Conservation (phyloP, 2,888 invertebrate genomes). For the Nezara viridula region DNA sequence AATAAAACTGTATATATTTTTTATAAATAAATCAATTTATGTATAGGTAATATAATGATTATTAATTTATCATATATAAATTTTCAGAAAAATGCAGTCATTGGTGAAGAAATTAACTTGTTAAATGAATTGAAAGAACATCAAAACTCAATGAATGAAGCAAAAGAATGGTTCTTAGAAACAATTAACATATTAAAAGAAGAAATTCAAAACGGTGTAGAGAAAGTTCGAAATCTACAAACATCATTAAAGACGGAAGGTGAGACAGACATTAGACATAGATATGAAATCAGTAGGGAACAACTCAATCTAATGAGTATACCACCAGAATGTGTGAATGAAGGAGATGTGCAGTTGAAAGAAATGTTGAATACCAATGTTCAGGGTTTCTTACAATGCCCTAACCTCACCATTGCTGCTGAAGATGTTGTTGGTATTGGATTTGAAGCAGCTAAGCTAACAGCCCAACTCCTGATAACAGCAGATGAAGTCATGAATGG, state of each 20-base stretch:
- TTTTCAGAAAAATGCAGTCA: neutral
- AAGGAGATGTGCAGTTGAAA: neutral
- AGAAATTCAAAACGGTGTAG: neutral
- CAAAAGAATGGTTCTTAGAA: slow-evolving; percentile 22
- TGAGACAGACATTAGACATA: neutral
- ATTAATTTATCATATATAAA: too few species aligned
- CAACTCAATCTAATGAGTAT: slow-evolving; percentile 32
- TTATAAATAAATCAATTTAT: too few species aligned
- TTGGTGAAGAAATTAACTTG: neutral
- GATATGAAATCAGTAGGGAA: slow-evolving; percentile 4
- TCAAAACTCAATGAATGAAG: neutral
- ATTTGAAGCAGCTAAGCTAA: slow-evolving; percentile 2
- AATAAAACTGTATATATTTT: neutral
- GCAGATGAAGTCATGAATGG: slow-evolving; percentile 50
- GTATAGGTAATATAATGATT: too few species aligned
- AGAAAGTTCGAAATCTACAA: neutral
- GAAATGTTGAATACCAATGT: neutral
- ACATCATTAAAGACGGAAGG: neutral
- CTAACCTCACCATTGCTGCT: slow-evolving; percentile 20
- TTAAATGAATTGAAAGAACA: slow-evolving; percentile 7
- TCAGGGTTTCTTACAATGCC: slow-evolving; percentile 25
- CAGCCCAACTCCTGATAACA: slow-evolving; percentile 21
- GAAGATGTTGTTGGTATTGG: slow-evolving; percentile 24
- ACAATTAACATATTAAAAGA: slow-evolving; percentile 14
- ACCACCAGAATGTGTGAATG: neutral